These are phyloP conservation scores for Drosophila virilis DNA, from an alignment of 1,140 invertebrate species.

Conservation along the genomic window DNA sequence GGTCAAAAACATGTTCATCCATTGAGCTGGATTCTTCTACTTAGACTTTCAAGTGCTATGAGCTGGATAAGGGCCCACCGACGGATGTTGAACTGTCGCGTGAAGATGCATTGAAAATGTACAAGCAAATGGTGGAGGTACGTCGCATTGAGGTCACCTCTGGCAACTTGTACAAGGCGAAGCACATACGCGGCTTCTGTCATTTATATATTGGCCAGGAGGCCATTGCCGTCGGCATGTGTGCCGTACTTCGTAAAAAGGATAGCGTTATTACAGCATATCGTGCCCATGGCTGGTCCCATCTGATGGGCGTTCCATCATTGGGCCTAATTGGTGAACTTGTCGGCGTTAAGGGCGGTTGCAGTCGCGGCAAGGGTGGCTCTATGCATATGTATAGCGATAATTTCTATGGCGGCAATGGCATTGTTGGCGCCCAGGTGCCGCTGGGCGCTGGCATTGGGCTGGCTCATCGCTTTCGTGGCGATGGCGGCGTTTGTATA, in stretches of 20 bases:
- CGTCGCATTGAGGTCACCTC: constrained; percentile 88
- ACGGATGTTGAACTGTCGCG: constrained; percentile 86
- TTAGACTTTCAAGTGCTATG: constrained; percentile 89
- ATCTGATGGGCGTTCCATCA: constrained; percentile 90
- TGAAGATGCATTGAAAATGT: constrained; percentile 87
- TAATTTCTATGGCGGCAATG: constrained; percentile 95
- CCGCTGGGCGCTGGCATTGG: constrained; percentile 97
- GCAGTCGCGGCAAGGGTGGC: constrained; percentile 90
- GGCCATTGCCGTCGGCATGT: constrained; percentile 86
- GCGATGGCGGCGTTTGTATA: constrained; percentile 92
- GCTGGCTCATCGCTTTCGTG: constrained; percentile 94
- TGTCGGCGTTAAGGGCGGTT: constrained; percentile 89
- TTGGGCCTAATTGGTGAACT: constrained; percentile 94
- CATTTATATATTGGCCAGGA: constrained; percentile 94
- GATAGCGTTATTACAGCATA: constrained; percentile 92
- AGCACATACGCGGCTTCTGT: constrained; percentile 92
- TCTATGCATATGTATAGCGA: constrained; percentile 87
- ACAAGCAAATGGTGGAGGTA: constrained; percentile 89
- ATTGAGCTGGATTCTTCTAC: not conserved
- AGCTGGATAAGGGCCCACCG: constrained; percentile 91
- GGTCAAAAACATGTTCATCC: no score
- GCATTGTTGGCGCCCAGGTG: constrained; percentile 99
- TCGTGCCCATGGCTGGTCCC: constrained; percentile 88
- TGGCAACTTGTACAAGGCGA: constrained; percentile 91
- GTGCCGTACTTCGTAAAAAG: constrained; percentile 86